These are phyloP conservation scores for Drosophila peninsularis DNA, from an alignment of 2,888 invertebrate species.

Conservation along the genomic window DNA sequence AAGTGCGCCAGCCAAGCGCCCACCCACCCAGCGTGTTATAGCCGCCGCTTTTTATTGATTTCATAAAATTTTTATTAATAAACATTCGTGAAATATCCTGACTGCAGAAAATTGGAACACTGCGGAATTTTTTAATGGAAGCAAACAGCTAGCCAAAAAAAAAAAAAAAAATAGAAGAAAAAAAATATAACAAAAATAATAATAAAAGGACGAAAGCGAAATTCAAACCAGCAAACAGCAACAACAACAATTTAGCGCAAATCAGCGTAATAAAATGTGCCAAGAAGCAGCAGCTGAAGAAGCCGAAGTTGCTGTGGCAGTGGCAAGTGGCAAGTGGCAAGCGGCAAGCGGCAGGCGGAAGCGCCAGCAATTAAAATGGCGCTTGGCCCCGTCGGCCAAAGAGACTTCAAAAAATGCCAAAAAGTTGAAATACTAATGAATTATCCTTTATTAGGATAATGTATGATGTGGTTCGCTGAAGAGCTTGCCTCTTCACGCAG, in stretches of 20 bases:
- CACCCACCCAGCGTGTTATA: constrained; percentile 6
- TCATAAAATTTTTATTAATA: constrained; percentile 78
- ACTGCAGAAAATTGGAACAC: constrained; percentile 50
- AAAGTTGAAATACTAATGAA: constrained; percentile 84
- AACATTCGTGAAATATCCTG: constrained; percentile 75
- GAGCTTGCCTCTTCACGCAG: constrained; percentile 65
- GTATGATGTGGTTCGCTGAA: constrained; percentile 83
- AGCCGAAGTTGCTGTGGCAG: not conserved
- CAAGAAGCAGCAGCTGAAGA: constrained; percentile 15
- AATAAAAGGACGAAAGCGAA: constrained; percentile 1
- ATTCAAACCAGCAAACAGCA: constrained; percentile 14
- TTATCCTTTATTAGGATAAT: constrained; percentile 84
- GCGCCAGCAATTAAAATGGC: constrained; percentile 69
- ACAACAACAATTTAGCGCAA: constrained; percentile 35
- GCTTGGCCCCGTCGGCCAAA: constrained; percentile 59
- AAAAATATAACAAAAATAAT: not conserved
- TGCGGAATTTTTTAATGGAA: constrained; percentile 73
- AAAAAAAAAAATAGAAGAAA: constrained; percentile 2
- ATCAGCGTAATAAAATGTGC: constrained; percentile 67
- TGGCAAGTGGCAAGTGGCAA: constrained; percentile 12
- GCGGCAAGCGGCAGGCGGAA: constrained; percentile 29
- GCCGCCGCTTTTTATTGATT: constrained; percentile 63
- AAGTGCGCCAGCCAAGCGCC: not conserved
- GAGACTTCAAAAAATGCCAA: constrained; percentile 81
- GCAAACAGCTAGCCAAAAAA: constrained; percentile 38